Conservation (phyloP, 2,888 invertebrate species). For the Andrena fulva region DNA sequence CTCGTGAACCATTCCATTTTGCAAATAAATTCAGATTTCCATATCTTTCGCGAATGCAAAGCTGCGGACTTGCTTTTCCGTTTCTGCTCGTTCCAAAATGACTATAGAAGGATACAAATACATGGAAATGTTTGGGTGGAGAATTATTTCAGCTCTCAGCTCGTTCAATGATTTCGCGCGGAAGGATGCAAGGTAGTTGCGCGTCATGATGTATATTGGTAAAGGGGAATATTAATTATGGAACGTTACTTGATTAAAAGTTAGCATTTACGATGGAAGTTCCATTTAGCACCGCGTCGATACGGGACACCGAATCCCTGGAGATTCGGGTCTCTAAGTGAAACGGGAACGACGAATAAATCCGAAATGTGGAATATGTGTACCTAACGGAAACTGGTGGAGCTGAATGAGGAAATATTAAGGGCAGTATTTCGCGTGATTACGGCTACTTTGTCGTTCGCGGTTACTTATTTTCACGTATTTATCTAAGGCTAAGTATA, state of each 20-base stretch:
- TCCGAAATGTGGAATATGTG: conserved; percentile 13
- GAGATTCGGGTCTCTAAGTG: conserved; percentile 2
- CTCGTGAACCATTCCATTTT: background rate
- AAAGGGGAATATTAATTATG: background rate
- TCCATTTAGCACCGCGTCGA: conserved; percentile 20
- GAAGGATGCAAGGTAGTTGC: too few relatives aligned
- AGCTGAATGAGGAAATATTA: conserved; percentile 1
- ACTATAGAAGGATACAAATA: too few relatives aligned
- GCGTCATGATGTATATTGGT: background rate
- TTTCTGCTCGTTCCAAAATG: too few relatives aligned
- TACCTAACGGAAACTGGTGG: conserved; percentile 9
- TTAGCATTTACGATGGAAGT: conserved; percentile 4
- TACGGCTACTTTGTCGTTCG: background rate
- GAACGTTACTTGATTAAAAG: background rate
- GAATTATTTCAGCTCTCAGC: too few relatives aligned
- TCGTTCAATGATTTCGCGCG: too few relatives aligned
- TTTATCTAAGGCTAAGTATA: background rate
- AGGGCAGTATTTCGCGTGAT: conserved; percentile 11
- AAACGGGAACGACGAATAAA: conserved; percentile 23
- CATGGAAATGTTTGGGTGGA: too few relatives aligned
- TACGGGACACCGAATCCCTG: background rate
- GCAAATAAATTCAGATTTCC: background rate
- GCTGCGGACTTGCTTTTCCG: too few relatives aligned
- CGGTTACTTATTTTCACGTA: conserved; percentile 13
- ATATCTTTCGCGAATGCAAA: too few relatives aligned